Evolutionary conservation across 2,888 invertebrate species (phyloP), one percentile per base, ranked within the genome.

Genomic region (Perdita meconis): DNA sequence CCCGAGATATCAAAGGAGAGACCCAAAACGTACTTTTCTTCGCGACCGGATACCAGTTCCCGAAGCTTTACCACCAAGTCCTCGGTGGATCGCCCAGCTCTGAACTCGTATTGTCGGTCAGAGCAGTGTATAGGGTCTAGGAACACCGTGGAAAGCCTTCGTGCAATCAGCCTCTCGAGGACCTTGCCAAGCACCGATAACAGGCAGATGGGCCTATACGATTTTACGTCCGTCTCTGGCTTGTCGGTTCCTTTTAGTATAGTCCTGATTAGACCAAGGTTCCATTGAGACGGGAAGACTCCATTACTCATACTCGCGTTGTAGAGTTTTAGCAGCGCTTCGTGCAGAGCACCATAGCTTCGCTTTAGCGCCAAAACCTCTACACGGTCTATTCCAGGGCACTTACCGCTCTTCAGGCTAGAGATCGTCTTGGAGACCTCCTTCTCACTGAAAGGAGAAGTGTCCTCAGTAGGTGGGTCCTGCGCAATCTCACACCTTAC

Each of bases 131-230:
- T 16, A 4, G 19, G 59, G 40, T 13, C 0, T 1, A 26, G 30
- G 16, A 59, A 16, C 3, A 36, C 3, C 2, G 19, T n/a, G 1
- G 12, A 0, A 0, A 65, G 12, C n/a, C 42, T 2, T 0, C 2
- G 0, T 6, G n/a, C 10, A 0, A 71, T 42, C 0, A 71, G n/a
- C 10, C 16, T 65, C 12, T 59, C 59, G 0, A 59, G 19, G 0
- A 53, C 34, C 26, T 71, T 71, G 0, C 71, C 51, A 2, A 69
- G 19, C 2, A 63, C 30, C 1, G 69, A 34, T 0, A 69, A 38
- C 3, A 61, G 47, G 3, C 61, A 70, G 3, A 70, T 63, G 0
- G 69, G 63, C 4, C 69, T n/a, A 22, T 70, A 70, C 6, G 69
- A 70, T 13, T 47, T 63, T 0, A 38, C 4, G 0, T 44, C 10